phyloP scores from a whole-genome alignment of 1,140 invertebrate species.

The Oncopodura yosiiana region DNA sequence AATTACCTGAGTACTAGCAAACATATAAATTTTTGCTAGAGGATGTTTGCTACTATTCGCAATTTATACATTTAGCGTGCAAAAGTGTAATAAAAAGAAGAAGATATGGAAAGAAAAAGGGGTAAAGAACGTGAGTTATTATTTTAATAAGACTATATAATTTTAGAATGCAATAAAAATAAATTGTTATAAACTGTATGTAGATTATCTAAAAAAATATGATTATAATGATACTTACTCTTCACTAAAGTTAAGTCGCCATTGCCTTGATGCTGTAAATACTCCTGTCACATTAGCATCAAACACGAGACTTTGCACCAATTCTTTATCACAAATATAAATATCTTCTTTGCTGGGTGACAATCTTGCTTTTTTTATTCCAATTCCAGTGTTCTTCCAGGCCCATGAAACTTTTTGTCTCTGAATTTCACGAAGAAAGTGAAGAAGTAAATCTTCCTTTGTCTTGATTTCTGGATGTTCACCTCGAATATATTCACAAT shows the following conservation, averaged over 20 bases:
- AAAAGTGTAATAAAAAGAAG: too few relatives aligned
- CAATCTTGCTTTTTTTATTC: neutral
- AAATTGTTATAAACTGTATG: too few relatives aligned
- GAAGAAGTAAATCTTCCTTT: conserved; percentile 67
- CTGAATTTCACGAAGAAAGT: conserved; percentile 66
- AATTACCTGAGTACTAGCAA: too few relatives aligned
- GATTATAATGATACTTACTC: too few relatives aligned
- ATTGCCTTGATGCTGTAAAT: conserved; percentile 40
- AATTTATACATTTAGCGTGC: too few relatives aligned
- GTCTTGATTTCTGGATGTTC: conserved; percentile 55
- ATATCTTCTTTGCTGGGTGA: too few relatives aligned
- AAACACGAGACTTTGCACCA: conserved; percentile 69
- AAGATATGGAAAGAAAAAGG: too few relatives aligned
- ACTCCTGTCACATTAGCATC: conserved; percentile 69
- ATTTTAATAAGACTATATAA: too few relatives aligned
- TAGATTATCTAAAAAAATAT: too few relatives aligned
- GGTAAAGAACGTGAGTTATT: neutral
- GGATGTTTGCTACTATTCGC: too few relatives aligned
- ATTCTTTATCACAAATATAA: conserved; percentile 68
- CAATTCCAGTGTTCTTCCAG: conserved; percentile 59
- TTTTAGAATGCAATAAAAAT: too few relatives aligned
- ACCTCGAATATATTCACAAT: conserved; percentile 80
- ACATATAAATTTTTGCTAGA: too few relatives aligned
- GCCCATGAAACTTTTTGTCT: conserved; percentile 64
- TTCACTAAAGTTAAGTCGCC: conserved; percentile 34